These are phyloP conservation scores for Junonia oenone DNA, from an alignment of 2,888 invertebrate genomes.

Conservation along the genomic window DNA sequence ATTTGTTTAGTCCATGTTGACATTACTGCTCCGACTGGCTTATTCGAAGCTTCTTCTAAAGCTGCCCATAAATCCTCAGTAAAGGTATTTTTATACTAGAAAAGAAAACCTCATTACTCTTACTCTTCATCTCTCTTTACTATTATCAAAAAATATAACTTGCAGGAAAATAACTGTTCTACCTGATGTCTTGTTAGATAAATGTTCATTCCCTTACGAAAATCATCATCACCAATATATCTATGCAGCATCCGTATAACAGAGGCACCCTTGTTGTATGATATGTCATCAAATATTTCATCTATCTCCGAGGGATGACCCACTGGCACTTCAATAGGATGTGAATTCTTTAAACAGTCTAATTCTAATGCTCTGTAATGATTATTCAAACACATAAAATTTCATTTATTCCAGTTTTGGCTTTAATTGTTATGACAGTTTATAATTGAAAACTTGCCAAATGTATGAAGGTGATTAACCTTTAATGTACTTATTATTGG, in stretches of 20 bases:
- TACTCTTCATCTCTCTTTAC: too few species aligned
- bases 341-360: slow-evolving; percentile 94
- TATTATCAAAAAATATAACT: neutral
- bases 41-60: slow-evolving; percentile 91
- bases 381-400: neutral
- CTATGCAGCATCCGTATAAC: slow-evolving; percentile 96
- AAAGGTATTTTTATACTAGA: slow-evolving; percentile 91
- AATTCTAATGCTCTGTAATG: slow-evolving; percentile 86
- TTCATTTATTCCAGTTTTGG: neutral
- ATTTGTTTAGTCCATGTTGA: slow-evolving; percentile 97
- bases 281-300: slow-evolving; percentile 98
- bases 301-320: slow-evolving; percentile 96
- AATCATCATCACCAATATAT: slow-evolving; percentile 95
- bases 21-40: slow-evolving; percentile 95
- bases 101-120: slow-evolving; percentile 25
- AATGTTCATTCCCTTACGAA: slow-evolving; percentile 93
- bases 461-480: slow-evolving; percentile 25
- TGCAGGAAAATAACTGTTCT: slow-evolving; percentile 12
- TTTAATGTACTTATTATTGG: slow-evolving; percentile 12
- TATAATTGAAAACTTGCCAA: slow-evolving; percentile 18
- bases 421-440: neutral
- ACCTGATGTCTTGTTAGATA: slow-evolving; percentile 91
- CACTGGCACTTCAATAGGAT: slow-evolving; percentile 97
- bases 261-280: slow-evolving; percentile 97
- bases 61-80: slow-evolving; percentile 97